Evolutionary conservation across 2,888 invertebrate species (phyloP).

Genomic region (Lepeophtheirus nordmannii): DNA sequence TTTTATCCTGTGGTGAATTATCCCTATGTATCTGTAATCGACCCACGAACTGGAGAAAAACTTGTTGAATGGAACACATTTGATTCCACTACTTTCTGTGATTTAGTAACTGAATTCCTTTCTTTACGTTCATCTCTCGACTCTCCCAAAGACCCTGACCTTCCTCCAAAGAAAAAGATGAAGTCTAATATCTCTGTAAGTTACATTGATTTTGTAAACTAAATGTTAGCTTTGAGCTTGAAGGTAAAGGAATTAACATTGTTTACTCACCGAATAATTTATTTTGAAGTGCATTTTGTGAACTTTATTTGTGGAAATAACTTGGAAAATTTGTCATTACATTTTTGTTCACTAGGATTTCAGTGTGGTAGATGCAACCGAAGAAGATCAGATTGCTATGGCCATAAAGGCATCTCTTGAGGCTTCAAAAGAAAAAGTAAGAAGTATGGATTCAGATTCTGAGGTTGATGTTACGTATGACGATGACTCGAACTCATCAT

Average conservation of each 20-base stretch:
- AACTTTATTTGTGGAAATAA: too few relatives aligned
- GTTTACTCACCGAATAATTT: not conserved
- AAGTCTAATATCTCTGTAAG: slow-evolving; percentile 13
- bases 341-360: slow-evolving; percentile 25
- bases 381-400: slow-evolving; percentile 38
- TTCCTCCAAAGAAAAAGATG: slow-evolving; percentile 15
- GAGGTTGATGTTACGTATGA: slow-evolving; percentile 30
- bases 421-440: slow-evolving; percentile 15
- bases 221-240: too few relatives aligned
- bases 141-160: not conserved
- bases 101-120: slow-evolving; percentile 35
- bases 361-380: slow-evolving; percentile 36
- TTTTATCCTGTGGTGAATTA: slow-evolving; percentile 47
- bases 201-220: slow-evolving; percentile 14
- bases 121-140: slow-evolving; percentile 31
- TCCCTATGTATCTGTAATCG: slow-evolving; percentile 50
- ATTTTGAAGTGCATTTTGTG: too few relatives aligned
- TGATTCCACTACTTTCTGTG: slow-evolving; percentile 35
- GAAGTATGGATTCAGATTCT: not conserved
- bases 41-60: slow-evolving; percentile 51
- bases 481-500: not conserved
- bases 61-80: slow-evolving; percentile 38
- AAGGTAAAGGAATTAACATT: not conserved
- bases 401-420: slow-evolving; percentile 38
- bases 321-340: too few relatives aligned